Base-by-base conservation (phyloP, 2,888 invertebrate species). In the Catocala sponsa region DNA sequence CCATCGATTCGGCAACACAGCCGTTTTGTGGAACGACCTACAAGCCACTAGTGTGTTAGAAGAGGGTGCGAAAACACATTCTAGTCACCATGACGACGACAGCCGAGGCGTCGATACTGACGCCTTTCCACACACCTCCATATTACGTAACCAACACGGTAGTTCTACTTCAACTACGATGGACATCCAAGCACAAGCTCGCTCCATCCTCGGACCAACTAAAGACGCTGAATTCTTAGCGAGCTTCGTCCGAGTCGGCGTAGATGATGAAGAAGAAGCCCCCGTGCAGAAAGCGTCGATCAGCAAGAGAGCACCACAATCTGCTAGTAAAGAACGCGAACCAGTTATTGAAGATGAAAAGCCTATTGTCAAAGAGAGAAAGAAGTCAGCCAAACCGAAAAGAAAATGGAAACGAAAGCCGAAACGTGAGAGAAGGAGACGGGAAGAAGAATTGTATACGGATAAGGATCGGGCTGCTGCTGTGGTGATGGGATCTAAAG, bases 401-500 rank as follows among this genome's bases (percentile, higher is more conserved):
- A 90, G 88, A 70, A 90, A 85, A 59, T 88, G 82, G 55, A 89
- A 88, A 35, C 79, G 85, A 5, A 93, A 91, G 60, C 88, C 84
- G 53, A 93, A 92, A 65, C 88, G 92, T 1, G 93, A 94, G 56
- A 85, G 88, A 62, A 80, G 92, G 44, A 79, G 87, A 43, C 83
- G 92, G 5, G 91, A 94, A 67, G 98, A 98, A 75, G 98, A 98
- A 82, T 90, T 97, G 25, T 98, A 98, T 81, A 98, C 98, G 15
- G 98, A 98, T 85, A 98, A 98, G 82, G 98, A 98, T 85, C 95
- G 98, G 6, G 98, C 98, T 0, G 98, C 98, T 0, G 98, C 98
- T 0, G 98, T 98, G 12, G 97, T 98, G 80, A 95, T 97, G 95
- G 98, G 97, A 0, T 97, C 96, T n/a, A 96, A 96, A 68, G 98